A percentile compares a stretch with the other conserved stretches of the same genome.
Evolutionary conservation across 2,888 invertebrate species (phyloP).

Genomic region (Chymomyza fuscimana): DNA sequence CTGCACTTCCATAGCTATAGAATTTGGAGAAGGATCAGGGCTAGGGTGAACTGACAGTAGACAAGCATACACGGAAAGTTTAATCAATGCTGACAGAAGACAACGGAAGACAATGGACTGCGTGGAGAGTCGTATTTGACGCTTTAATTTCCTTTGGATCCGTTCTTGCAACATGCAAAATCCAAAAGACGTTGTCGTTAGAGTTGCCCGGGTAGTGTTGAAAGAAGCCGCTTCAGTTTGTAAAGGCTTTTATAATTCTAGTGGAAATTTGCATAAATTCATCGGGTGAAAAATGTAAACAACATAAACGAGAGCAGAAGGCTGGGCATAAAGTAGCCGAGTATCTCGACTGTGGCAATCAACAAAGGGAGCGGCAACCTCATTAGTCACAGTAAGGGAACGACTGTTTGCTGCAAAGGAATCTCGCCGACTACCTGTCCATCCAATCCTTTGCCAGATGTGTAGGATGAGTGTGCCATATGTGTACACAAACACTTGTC

Average conservation of each 20-base stretch:
- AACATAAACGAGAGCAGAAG: not conserved
- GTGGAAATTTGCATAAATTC: slow-evolving; percentile 51
- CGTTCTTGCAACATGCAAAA: not conserved
- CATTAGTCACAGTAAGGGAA: slow-evolving; percentile 55
- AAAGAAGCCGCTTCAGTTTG: not conserved
- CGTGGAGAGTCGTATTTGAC: not conserved
- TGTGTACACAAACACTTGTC: not conserved
- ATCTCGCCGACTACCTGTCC: slow-evolving; percentile 20
- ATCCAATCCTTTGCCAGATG: slow-evolving; percentile 17
- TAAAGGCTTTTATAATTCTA: slow-evolving; percentile 30
- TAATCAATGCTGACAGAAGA: slow-evolving; percentile 67
- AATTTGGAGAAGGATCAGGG: not conserved
- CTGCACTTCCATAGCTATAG: slow-evolving; percentile 20
- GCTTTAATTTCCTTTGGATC: not conserved
- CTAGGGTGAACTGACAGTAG: slow-evolving; percentile 17
- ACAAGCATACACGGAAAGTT: slow-evolving; percentile 63
- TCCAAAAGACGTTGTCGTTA: not conserved
- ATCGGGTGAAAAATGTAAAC: slow-evolving; percentile 12
- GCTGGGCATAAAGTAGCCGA: not conserved
- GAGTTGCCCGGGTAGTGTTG: not conserved
- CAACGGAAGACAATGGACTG: slow-evolving; percentile 51
- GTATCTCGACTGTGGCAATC: slow-evolving; percentile 58
- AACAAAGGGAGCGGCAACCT: slow-evolving; percentile 63
- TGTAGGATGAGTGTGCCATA: slow-evolving; percentile 54
- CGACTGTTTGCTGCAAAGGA: slow-evolving; percentile 33